phyloP scores from a whole-genome alignment of 2,888 invertebrate genomes.

The Sarcophaga carnaria region DNA sequence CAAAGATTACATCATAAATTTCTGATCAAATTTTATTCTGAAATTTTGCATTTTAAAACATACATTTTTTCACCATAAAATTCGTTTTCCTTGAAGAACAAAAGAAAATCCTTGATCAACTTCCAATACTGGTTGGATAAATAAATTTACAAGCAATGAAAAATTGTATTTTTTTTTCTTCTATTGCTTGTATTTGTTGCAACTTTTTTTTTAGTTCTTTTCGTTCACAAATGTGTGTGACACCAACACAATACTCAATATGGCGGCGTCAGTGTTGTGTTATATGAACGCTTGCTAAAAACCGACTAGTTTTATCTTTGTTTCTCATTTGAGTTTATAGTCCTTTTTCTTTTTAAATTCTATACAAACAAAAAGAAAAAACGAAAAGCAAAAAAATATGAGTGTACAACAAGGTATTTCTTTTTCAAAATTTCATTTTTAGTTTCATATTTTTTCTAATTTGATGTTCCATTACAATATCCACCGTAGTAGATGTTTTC shows the following conservation, averaged over 20 bases:
- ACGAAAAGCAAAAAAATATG: slow-evolving; percentile 30
- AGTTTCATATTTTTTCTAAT: slow-evolving; percentile 16
- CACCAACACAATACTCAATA: slow-evolving; percentile 68
- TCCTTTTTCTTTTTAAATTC: slow-evolving; percentile 10
- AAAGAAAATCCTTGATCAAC: no score
- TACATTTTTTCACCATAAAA: no score
- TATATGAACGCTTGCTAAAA: slow-evolving; percentile 75
- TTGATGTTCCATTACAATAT: slow-evolving; percentile 22
- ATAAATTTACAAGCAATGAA: not conserved
- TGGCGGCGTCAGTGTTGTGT: slow-evolving; percentile 72
- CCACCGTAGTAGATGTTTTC: slow-evolving; percentile 30
- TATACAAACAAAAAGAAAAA: slow-evolving; percentile 7
- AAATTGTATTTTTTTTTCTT: not conserved
- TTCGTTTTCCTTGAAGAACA: no score
- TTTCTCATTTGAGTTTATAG: slow-evolving; percentile 71
- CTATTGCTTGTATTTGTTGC: not conserved
- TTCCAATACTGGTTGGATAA: not conserved
- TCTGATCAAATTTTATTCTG: no score
- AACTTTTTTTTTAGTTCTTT: slow-evolving; percentile 39
- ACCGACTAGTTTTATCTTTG: slow-evolving; percentile 76
- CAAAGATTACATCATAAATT: no score
- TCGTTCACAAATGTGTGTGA: slow-evolving; percentile 68
- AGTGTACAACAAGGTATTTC: slow-evolving; percentile 62
- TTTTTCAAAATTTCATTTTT: slow-evolving; percentile 13
- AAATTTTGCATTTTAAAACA: no score